Percentiles rank a stretch among this genome's conserved stretches.
Evolutionary conservation across 2,797 vertebrate genomes (phyloP).

Genomic region (Bryconaethiops microstoma): DNA sequence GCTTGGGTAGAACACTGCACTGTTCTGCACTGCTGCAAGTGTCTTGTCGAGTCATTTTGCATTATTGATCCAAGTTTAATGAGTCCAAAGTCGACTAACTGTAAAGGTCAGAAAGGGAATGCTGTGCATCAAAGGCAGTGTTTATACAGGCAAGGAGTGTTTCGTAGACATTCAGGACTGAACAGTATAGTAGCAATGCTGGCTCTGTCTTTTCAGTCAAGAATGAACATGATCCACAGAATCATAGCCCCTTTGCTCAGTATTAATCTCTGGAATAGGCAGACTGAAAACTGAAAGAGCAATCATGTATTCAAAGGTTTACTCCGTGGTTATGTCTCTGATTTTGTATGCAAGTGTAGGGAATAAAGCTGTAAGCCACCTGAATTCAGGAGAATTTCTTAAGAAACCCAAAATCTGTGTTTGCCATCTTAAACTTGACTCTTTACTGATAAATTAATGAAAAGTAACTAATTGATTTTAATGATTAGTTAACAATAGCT

Average conservation of each 20-base stretch:
- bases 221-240: neutral
- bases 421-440: too few species aligned
- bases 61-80: constrained; percentile 62
- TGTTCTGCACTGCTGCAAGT: constrained; percentile 24
- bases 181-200: neutral
- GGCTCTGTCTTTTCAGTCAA: neutral
- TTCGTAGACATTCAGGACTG: neutral
- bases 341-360: too few species aligned
- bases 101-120: constrained; percentile 30
- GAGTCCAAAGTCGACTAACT: constrained; percentile 47
- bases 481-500: too few species aligned
- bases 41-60: constrained; percentile 49
- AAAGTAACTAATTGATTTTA: too few species aligned
- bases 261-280: neutral
- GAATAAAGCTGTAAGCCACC: too few species aligned
- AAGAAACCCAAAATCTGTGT: too few species aligned
- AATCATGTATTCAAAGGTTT: neutral
- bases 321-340: too few species aligned
- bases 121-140: neutral
- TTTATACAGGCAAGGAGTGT: neutral
- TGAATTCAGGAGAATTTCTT: too few species aligned
- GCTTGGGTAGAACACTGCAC: constrained; percentile 20
- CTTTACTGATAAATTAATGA: too few species aligned
- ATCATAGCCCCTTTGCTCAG: neutral
- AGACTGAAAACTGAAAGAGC: neutral